A percentile compares a stretch with the other conserved stretches of the same genome.
Conservation (phyloP, 2,797 vertebrate genomes). For the Dermochelys coriacea region DNA sequence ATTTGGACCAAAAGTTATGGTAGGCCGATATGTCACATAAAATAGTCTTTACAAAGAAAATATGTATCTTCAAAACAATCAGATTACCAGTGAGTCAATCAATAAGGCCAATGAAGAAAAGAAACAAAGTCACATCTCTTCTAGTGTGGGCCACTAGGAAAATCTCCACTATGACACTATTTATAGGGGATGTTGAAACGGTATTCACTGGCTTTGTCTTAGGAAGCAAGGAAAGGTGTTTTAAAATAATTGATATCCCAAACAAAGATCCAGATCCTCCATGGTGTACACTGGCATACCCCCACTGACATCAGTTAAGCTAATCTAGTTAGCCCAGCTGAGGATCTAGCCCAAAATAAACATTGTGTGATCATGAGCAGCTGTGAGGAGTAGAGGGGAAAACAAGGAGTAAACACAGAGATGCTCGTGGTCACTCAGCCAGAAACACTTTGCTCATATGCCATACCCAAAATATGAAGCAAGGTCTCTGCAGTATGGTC, state of each 20-base stretch:
- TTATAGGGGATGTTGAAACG: not conserved
- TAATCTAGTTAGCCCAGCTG: not conserved
- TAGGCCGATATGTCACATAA: not conserved
- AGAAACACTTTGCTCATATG: not conserved
- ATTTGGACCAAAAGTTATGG: not conserved
- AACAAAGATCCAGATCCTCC: not conserved
- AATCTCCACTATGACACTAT: not conserved
- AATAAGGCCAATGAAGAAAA: not conserved
- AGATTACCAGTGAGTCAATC: not conserved
- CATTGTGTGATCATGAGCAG: not conserved
- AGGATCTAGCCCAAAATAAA: not conserved
- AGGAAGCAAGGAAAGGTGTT: not conserved
- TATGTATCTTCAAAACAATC: not conserved
- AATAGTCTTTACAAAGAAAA: too few relatives aligned
- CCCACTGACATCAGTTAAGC: slow-evolving; percentile 1
- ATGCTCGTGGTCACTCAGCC: not conserved
- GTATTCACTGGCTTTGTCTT: not conserved
- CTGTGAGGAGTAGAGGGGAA: not conserved
- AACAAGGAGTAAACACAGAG: not conserved
- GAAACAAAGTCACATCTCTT: not conserved
- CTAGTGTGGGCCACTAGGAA: not conserved
- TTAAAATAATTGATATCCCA: not conserved
- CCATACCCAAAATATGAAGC: not conserved
- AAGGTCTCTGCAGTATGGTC: not conserved
- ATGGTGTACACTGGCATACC: not conserved